Conservation (phyloP, 2,888 invertebrate genomes). For the Crepidodera aurea region DNA sequence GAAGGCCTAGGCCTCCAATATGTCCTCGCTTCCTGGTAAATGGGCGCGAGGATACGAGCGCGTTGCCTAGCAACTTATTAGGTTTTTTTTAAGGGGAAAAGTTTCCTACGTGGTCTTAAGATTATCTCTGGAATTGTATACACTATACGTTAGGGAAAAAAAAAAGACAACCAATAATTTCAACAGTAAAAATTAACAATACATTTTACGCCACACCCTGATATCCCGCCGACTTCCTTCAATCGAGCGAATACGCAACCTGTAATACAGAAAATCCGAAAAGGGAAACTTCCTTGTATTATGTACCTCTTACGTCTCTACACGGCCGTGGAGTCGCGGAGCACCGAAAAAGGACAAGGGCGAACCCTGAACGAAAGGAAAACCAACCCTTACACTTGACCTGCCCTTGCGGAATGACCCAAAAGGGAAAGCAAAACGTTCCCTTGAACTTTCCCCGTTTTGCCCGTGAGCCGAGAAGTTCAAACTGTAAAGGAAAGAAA, state of each 20-base stretch:
- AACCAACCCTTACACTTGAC: constrained; percentile 33
- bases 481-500: constrained; percentile 10
- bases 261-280: not conserved
- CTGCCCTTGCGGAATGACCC: constrained; percentile 35
- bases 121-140: too few species aligned
- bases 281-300: constrained; percentile 30
- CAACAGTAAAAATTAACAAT: too few species aligned
- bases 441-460: constrained; percentile 43
- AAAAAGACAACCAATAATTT: too few species aligned
- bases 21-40: too few species aligned
- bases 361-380: constrained; percentile 5
- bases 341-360: not conserved
- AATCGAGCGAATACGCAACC: not conserved
- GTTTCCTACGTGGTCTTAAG: not conserved
- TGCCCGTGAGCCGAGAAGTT: constrained; percentile 13
- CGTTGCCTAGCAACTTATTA: too few species aligned
- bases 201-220: constrained; percentile 8
- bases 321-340: not conserved
- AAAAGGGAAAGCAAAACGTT: constrained; percentile 39
- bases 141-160: too few species aligned
- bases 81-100: not conserved
- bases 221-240: not conserved
- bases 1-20: too few species aligned
- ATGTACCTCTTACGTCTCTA: too few species aligned
- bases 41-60: too few species aligned